Percentiles rank a stretch among this genome's conserved stretches.
Conservation (phyloP, 2,113 vertebrate species). For the Eubucco bourcierii region DNA sequence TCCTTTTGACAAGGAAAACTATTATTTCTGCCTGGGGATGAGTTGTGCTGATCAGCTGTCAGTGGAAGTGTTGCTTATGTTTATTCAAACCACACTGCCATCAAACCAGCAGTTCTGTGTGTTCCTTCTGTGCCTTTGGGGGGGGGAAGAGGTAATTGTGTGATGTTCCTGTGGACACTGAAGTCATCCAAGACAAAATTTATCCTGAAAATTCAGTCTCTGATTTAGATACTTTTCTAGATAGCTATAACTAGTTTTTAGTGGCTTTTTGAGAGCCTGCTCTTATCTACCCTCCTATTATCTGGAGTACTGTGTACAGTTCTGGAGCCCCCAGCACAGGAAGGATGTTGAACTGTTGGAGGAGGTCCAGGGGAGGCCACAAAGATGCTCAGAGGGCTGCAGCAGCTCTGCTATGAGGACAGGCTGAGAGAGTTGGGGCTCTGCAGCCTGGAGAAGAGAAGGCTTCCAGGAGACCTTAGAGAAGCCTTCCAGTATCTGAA, state of each 20-base stretch:
- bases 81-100: background rate
- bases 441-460: no score
- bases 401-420: no score
- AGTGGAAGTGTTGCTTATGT: background rate
- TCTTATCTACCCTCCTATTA: background rate
- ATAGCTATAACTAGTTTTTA: background rate
- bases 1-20: background rate
- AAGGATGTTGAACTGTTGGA: no score
- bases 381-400: no score
- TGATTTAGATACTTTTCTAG: background rate
- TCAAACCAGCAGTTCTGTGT: background rate
- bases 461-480: no score
- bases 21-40: background rate
- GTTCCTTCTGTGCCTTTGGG: background rate
- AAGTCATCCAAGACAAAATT: background rate
- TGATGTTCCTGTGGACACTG: background rate
- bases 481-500: no score
- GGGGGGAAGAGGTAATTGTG: background rate
- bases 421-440: no score
- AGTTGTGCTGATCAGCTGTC: background rate
- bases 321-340: no score
- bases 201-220: background rate
- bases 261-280: background rate
- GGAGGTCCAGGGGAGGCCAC: no score
- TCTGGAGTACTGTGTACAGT: no score